These are phyloP conservation scores for Drosophila colorata DNA, from an alignment of 2,888 invertebrate genomes.

Conservation along the genomic window DNA sequence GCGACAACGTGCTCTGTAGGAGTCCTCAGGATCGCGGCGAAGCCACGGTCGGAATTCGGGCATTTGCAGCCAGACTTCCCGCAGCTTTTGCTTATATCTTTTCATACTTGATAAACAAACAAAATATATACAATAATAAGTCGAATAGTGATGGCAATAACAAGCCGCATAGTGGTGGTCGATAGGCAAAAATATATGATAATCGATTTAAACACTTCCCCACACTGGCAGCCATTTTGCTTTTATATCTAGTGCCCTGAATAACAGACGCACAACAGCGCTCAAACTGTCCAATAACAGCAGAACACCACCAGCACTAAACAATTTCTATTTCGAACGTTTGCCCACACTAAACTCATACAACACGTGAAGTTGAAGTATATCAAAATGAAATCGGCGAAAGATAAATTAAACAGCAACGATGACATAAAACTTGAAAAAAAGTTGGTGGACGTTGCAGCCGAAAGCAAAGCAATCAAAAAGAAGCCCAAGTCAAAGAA, in stretches of 20 bases:
- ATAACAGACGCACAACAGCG: not conserved
- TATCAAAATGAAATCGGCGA: slow-evolving; percentile 50
- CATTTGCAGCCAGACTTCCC: slow-evolving; percentile 70
- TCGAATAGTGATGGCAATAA: slow-evolving; percentile 40
- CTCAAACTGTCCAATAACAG: not conserved
- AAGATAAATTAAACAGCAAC: slow-evolving; percentile 27
- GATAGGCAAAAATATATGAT: not conserved
- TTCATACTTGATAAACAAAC: slow-evolving; percentile 52
- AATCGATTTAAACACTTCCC: not conserved
- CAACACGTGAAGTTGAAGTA: slow-evolving; percentile 48
- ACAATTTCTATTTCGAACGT: not conserved
- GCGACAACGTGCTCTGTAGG: slow-evolving; percentile 65
- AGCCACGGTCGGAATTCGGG: slow-evolving; percentile 64
- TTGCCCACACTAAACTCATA: slow-evolving; percentile 28
- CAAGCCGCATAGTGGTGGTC: slow-evolving; percentile 33
- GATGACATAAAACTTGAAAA: slow-evolving; percentile 43
- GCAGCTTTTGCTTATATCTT: slow-evolving; percentile 65
- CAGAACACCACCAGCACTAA: not conserved
- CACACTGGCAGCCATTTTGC: slow-evolving; percentile 15
- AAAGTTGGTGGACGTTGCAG: slow-evolving; percentile 33
- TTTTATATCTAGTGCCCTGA: not conserved
- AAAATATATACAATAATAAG: slow-evolving; percentile 15
- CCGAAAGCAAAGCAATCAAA: slow-evolving; percentile 43
- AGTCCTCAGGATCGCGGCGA: slow-evolving; percentile 67
- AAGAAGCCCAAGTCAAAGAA: slow-evolving; percentile 47